Conservation (phyloP, 2,797 vertebrate species). For the Cynodonichthys magdalenae region DNA sequence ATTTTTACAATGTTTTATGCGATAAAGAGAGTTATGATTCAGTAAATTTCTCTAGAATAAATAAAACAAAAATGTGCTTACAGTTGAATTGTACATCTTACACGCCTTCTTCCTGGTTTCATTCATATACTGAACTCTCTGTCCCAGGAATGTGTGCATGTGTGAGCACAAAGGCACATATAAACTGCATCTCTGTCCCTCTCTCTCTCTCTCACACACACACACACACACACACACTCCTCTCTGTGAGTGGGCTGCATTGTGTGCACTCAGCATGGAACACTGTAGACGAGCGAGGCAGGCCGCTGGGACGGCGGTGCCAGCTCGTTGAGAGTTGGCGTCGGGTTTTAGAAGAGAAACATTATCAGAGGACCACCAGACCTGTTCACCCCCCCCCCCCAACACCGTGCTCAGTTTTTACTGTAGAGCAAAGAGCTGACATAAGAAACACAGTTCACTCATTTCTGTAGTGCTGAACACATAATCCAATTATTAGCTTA, state of each 20-base stretch:
- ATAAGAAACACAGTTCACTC: constrained; percentile 3
- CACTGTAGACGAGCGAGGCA: constrained; percentile 44
- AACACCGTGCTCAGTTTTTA: constrained; percentile 33
- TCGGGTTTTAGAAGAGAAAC: constrained; percentile 36
- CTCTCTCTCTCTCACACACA: constrained; percentile 4
- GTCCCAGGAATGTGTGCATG: constrained; percentile 47
- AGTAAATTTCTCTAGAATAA: too few relatives aligned
- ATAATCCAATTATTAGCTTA: neutral
- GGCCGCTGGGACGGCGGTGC: constrained; percentile 63
- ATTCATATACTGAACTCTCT: constrained; percentile 63
- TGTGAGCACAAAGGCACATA: constrained; percentile 37
- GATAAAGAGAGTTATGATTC: neutral
- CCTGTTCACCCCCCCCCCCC: constrained; percentile 10
- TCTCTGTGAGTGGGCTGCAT: constrained; percentile 60
- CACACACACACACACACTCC: constrained; percentile 24
- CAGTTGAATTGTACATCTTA: neutral
- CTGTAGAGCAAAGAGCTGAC: neutral
- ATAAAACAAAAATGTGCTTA: too few relatives aligned
- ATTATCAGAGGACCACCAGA: constrained; percentile 41
- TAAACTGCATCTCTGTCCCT: constrained; percentile 16
- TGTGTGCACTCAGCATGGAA: constrained; percentile 65
- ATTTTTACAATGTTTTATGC: neutral
- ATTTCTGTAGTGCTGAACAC: neutral
- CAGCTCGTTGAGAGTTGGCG: constrained; percentile 54
- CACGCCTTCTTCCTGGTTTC: constrained; percentile 26